Evolutionary conservation across 2,888 invertebrate species (phyloP).

Genomic region (Stomorhina lunata): DNA sequence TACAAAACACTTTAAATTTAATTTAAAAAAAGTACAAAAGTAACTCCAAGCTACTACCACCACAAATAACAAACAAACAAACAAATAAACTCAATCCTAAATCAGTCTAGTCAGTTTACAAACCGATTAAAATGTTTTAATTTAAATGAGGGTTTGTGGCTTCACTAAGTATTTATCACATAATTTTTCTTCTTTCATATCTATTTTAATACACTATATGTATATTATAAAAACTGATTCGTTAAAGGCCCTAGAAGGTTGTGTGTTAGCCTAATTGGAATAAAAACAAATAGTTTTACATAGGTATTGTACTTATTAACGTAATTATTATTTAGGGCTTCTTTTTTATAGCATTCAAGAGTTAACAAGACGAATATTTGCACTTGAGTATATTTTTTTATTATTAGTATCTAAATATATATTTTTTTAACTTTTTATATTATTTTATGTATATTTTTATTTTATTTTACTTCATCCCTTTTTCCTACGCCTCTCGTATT

Average conservation of each 20-base stretch:
- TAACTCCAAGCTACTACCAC: background rate
- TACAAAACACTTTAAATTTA: conserved; percentile 17
- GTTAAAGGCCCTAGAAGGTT: conserved; percentile 4
- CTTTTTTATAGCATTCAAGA: conserved; percentile 51
- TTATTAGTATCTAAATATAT: no score
- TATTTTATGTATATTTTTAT: conserved; percentile 31
- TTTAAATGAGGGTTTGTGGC: conserved; percentile 13
- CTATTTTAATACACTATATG: background rate
- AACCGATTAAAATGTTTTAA: background rate
- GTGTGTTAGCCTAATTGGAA: conserved; percentile 9
- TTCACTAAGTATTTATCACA: conserved; percentile 20
- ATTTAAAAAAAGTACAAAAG: background rate
- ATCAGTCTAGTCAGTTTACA: conserved; percentile 17
- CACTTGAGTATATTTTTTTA: conserved; percentile 45
- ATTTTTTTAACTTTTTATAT: conserved; percentile 23
- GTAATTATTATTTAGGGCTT: conserved; percentile 60
- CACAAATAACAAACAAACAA: background rate
- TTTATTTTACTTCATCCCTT: conserved; percentile 45
- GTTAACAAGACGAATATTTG: conserved; percentile 30
- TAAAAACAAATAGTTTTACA: background rate
- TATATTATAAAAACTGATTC: background rate
- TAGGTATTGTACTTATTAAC: background rate
- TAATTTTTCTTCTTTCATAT: conserved; percentile 11
- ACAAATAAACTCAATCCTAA: background rate
- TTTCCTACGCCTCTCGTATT: conserved; percentile 58